Evolutionary conservation across 2,113 vertebrate species (phyloP), one percentile per base, ranked within the genome.

Genomic region (Mola mola): DNA sequence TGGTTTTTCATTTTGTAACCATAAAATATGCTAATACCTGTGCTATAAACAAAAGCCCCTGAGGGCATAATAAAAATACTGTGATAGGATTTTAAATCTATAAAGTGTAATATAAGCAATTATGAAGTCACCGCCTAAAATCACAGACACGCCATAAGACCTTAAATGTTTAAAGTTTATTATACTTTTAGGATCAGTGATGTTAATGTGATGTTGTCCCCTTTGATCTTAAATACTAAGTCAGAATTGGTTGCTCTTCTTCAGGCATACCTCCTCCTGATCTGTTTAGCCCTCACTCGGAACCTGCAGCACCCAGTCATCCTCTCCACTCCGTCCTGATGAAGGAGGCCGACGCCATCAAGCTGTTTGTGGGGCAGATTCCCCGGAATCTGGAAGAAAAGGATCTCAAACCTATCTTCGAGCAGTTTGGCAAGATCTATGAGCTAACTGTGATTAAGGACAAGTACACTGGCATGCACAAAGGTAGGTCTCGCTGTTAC

Each of bases 321-420:
- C 79, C 84, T 88, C 85, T 86, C 89, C 62, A 69, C 83, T 81
- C 89, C 91, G 89, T 92, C 90, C 88, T 78, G 79, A 96, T 97
- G 96, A 96, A 96, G 95, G 95, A 98, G 80, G 93, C 95, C n/a
- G 96, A 97, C 86, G 95, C 96, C 75, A 97, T 97, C 89, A 97
- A 97, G 92, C 93, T 96, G 75, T 97, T 97, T 82, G 93, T 97
- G 83, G 95, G 95, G 81, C 95, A 97, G 89, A 97, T 97, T 87
- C 95, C 95, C 60, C 91, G 95, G 81, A 95, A 96, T 88, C 93
- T 97, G 88, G 95, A 97, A 77, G 95, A 96, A 84, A 95, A 95
- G 85, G 95, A 96, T 80, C 94, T 97, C 58, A 95, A 95, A 25
- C 95, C 95, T 17, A 94, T 97, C 65, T 97, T 96, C 6, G 95